Percentiles rank a stretch among this genome's conserved stretches.
phyloP scores from a whole-genome alignment of 2,113 vertebrate species.

The Rynchops niger region DNA sequence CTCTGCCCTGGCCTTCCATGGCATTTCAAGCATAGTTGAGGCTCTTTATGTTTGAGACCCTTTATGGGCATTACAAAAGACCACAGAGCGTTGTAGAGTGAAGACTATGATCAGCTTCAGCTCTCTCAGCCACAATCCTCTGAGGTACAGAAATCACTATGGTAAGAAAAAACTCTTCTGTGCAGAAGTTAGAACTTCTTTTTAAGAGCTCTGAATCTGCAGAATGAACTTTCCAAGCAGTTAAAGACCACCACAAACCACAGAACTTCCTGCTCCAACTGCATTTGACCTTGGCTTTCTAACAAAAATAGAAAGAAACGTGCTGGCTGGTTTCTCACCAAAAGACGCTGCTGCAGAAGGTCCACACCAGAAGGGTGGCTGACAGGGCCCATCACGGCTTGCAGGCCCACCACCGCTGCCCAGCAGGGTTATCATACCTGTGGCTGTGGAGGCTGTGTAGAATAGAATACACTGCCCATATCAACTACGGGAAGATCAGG shows the following conservation, averaged over 20 bases:
- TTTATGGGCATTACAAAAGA: not conserved
- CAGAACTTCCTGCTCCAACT: not conserved
- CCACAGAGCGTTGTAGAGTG: not conserved
- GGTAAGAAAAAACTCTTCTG: not conserved
- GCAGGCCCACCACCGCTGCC: accelerated
- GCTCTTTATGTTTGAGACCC: not conserved
- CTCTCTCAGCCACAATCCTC: not conserved
- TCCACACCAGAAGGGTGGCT: not conserved
- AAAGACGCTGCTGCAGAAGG: not conserved
- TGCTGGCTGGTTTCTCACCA: not conserved
- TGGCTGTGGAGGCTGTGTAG: not conserved
- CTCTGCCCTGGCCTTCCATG: not conserved
- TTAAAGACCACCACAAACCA: not conserved
- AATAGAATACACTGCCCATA: not conserved
- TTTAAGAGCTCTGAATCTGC: not conserved
- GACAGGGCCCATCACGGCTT: not conserved
- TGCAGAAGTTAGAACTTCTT: not conserved
- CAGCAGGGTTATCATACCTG: not conserved
- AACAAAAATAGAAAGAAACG: not conserved
- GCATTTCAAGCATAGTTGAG: not conserved
- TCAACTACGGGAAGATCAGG: not conserved
- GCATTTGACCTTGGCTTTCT: not conserved
- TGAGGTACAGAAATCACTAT: not conserved
- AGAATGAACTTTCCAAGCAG: not conserved
- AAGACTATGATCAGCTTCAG: not conserved